These are phyloP conservation scores for Acrobasis suavella DNA, from an alignment of 2,888 invertebrate species.

Conservation along the genomic window DNA sequence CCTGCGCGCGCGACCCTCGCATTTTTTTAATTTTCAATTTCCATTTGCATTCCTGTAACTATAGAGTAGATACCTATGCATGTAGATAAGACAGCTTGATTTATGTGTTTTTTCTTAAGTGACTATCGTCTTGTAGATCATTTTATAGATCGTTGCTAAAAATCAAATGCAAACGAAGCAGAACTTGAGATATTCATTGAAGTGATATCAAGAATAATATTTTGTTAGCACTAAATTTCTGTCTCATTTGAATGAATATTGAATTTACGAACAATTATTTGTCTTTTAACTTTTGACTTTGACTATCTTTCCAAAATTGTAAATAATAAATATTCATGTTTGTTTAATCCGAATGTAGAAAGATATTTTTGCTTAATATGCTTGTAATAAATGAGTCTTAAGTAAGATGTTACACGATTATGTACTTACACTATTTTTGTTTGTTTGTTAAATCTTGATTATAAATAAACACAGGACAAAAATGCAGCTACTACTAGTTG, in stretches of 20 bases:
- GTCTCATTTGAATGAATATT: not conserved
- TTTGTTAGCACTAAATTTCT: not conserved
- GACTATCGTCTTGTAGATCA: constrained; percentile 11
- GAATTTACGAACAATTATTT: not conserved
- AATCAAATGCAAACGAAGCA: not conserved
- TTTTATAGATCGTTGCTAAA: not conserved
- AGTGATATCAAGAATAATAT: not conserved
- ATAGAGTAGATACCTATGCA: constrained; percentile 36
- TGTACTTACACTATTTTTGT: no score
- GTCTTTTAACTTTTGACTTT: no score
- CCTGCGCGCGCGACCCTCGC: constrained; percentile 70
- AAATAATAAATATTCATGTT: no score
- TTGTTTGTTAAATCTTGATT: no score
- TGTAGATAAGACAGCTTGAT: constrained; percentile 27
- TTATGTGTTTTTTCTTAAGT: constrained; percentile 26
- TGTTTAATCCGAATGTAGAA: no score
- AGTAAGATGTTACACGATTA: no score
- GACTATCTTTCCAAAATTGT: no score
- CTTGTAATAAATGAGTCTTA: no score
- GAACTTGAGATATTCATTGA: not conserved
- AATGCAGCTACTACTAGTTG: no score
- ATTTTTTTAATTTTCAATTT: constrained; percentile 81
- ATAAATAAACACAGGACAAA: no score
- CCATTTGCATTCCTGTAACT: constrained; percentile 76
- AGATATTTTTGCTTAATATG: no score